A percentile compares a stretch with the other conserved stretches of the same genome.
phyloP scores from a whole-genome alignment of 53 echinoderm and acorn worm genomes.

The Apostichopus leukothele region DNA sequence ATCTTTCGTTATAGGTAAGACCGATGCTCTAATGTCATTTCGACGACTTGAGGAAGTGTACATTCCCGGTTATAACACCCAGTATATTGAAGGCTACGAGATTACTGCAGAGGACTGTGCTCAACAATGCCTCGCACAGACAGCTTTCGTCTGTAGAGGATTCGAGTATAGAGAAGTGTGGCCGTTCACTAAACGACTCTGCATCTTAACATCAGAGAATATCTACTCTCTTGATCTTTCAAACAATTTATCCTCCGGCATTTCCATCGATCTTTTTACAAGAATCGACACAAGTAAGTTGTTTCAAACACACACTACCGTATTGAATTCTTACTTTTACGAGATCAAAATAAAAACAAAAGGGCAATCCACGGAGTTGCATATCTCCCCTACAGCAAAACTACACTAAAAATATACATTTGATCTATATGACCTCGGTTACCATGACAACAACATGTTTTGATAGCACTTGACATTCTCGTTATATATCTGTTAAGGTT shows the following conservation, averaged over 20 bases:
- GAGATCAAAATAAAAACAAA: too few species aligned
- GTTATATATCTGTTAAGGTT: too few species aligned
- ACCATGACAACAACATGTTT: too few species aligned
- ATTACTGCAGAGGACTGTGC: conserved; percentile 83
- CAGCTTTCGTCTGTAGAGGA: conserved; percentile 66
- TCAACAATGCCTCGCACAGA: conserved; percentile 59
- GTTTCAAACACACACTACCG: neutral
- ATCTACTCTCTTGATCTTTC: conserved; percentile 61
- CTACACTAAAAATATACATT: too few species aligned
- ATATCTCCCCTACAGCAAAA: too few species aligned
- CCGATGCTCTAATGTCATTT: conserved; percentile 55
- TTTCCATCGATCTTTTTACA: conserved; percentile 67
- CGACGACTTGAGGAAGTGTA: conserved; percentile 42
- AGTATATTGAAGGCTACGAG: conserved; percentile 54
- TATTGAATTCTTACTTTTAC: too few species aligned
- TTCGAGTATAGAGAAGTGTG: conserved; percentile 73
- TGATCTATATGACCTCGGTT: too few species aligned
- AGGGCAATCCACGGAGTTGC: too few species aligned
- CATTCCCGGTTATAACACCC: conserved; percentile 54
- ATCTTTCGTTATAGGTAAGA: conserved; percentile 45
- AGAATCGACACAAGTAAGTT: conserved; percentile 78
- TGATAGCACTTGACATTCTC: too few species aligned
- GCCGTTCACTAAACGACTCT: conserved; percentile 59
- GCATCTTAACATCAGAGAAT: conserved; percentile 72
- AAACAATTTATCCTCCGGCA: conserved; percentile 33